Conservation (phyloP, 2,797 vertebrate genomes). For the Clarias laeviceps region DNA sequence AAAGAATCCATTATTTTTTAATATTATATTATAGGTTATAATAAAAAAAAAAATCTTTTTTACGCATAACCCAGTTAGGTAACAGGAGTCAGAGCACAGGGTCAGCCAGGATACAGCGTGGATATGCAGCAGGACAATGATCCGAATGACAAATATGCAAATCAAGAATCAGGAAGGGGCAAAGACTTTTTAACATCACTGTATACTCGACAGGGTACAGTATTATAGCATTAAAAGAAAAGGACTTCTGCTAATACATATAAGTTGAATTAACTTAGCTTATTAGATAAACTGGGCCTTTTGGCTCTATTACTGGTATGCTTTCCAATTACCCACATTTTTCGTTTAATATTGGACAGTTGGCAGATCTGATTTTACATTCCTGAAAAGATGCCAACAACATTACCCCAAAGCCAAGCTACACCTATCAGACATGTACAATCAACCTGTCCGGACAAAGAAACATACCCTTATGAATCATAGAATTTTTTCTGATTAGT, state of each 20-base stretch:
- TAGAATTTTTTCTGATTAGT: background rate
- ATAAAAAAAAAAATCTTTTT: no score
- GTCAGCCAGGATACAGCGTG: no score
- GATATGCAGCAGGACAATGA: no score
- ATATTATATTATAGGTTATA: no score
- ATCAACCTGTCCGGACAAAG: background rate
- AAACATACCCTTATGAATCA: background rate
- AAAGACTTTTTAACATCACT: no score
- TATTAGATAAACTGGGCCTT: background rate
- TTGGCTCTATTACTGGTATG: background rate
- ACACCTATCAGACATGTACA: background rate
- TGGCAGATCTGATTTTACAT: background rate
- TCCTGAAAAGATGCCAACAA: background rate
- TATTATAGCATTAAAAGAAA: background rate
- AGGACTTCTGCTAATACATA: background rate
- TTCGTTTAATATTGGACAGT: background rate
- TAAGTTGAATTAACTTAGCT: background rate
- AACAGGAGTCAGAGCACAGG: no score
- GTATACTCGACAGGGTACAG: background rate
- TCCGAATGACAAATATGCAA: no score
- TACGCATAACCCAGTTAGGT: no score
- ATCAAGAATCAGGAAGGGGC: no score
- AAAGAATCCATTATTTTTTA: no score
- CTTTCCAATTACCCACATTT: background rate
- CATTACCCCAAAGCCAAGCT: background rate